Evolutionary conservation across 1,140 invertebrate genomes (phyloP), one percentile per base, ranked within the genome.

Genomic region (Ephestia elutella): DNA sequence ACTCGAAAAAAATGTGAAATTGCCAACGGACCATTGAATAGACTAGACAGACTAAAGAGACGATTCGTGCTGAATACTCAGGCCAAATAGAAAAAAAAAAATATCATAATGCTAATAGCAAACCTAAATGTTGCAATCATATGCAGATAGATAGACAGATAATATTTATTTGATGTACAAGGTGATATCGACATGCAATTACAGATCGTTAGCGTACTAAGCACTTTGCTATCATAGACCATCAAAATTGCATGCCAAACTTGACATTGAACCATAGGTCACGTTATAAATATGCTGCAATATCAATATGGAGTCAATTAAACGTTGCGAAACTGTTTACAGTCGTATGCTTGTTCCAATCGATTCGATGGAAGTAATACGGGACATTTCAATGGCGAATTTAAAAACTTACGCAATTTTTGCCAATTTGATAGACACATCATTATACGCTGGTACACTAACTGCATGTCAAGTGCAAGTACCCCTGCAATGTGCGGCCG

Each of bases 281-380:
- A 53, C 0, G 28, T 53, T 53, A 25, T 53, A 53, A 53, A 53
- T 53, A 25, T 2, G 0, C 21, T 53, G 50, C 20, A 53, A n/a
- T 53, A 53, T 25, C 32, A 50, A 66, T 48, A 56, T 62, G 62
- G 8, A 53, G 56, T 49, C 61, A 57, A 54, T 69, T 61, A 51
- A 49, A 49, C 38, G 60, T 70, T 67, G 57, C 61, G 60, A 64
- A 66, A 70, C 49, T 20, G 59, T 51, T 63, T 49, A 38, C 4
- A n/a, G 50, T 49, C 21, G 21, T 25, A 20, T 30, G 32, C 30
- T 18, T 44, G 38, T 44, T 44, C 13, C 38, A 15, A 44, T 44
- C n/a, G 38, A 44, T 15, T n/a, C 2, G 13, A 44, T 15, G n/a
- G 38, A 44, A 44, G 38, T 44, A 8, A 44, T 44, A 44, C 15